Conservation (phyloP, 2,888 invertebrate species). For the Dicyrtoma fusca region DNA sequence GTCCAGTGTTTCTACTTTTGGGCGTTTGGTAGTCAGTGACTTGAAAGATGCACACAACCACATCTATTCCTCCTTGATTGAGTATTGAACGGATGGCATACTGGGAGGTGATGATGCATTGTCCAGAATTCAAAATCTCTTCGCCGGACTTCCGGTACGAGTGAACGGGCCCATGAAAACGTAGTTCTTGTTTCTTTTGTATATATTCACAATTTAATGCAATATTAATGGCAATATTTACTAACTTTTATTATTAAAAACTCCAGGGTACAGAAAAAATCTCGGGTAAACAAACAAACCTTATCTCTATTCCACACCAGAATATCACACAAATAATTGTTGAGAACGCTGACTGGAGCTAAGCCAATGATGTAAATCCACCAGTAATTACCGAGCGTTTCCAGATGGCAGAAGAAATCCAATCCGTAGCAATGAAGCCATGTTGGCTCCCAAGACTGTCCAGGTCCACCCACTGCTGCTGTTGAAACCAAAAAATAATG, state of each 20-base stretch:
- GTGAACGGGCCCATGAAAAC: conserved; percentile 39
- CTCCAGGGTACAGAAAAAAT: too few relatives aligned
- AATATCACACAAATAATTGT: conserved; percentile 11
- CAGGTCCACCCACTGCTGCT: not conserved
- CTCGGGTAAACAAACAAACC: too few relatives aligned
- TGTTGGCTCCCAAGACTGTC: conserved; percentile 46
- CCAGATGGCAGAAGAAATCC: conserved; percentile 48
- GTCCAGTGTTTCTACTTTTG: conserved; percentile 17
- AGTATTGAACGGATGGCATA: conserved; percentile 39
- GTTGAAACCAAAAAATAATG: too few relatives aligned
- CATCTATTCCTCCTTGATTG: conserved; percentile 48
- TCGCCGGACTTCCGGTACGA: conserved; percentile 32
- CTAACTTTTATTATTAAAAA: too few relatives aligned
- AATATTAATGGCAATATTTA: too few relatives aligned
- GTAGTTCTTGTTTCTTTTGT: conserved; percentile 33
- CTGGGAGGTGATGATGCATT: conserved; percentile 43
- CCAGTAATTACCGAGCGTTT: conserved; percentile 38
- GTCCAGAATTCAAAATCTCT: conserved; percentile 40
- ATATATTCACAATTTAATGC: too few relatives aligned
- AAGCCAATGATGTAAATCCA: conserved; percentile 46
- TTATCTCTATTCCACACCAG: conserved; percentile 25
- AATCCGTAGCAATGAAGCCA: conserved; percentile 45
- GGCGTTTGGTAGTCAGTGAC: conserved; percentile 26
- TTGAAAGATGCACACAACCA: conserved; percentile 41
- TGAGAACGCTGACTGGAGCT: conserved; percentile 24